Conservation (phyloP, 2,113 vertebrate species). For the Camarhynchus parvulus region DNA sequence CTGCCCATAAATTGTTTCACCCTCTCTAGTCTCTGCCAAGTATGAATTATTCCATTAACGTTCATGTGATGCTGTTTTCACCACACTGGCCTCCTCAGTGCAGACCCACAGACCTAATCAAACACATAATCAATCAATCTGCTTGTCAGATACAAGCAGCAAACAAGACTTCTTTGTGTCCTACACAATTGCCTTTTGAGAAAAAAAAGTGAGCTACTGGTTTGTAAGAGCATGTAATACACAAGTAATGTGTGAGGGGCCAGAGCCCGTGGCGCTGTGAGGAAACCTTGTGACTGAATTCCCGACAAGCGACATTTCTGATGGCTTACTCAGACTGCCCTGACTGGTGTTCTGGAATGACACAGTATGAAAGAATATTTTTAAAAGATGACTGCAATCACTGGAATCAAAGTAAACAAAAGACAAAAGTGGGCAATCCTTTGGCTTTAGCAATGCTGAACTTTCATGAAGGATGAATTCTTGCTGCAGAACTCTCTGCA, state of each 20-base stretch:
- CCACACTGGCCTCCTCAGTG: neutral
- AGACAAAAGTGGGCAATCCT: neutral
- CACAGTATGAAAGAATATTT: neutral
- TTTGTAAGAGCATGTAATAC: neutral
- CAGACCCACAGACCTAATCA: neutral
- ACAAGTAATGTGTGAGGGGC: accelerated
- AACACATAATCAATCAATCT: constrained; percentile 2
- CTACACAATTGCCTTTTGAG: constrained; percentile 11
- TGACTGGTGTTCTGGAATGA: neutral
- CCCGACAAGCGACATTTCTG: neutral
- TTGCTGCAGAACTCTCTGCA: neutral
- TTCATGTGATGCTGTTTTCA: neutral
- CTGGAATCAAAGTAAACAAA: neutral
- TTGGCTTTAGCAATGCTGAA: neutral
- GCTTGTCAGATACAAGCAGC: neutral
- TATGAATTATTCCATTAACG: neutral
- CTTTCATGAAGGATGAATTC: neutral
- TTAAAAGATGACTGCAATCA: neutral
- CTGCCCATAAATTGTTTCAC: neutral
- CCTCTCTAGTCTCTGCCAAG: neutral
- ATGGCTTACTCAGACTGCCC: neutral
- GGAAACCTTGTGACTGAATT: neutral
- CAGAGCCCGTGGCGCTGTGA: neutral
- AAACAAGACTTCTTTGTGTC: constrained; percentile 9
- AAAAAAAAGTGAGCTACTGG: neutral